A percentile compares a stretch with the other conserved stretches of the same genome.
phyloP scores from a whole-genome alignment of 1,140 invertebrate genomes.

The Ceratosolen solmsi region DNA sequence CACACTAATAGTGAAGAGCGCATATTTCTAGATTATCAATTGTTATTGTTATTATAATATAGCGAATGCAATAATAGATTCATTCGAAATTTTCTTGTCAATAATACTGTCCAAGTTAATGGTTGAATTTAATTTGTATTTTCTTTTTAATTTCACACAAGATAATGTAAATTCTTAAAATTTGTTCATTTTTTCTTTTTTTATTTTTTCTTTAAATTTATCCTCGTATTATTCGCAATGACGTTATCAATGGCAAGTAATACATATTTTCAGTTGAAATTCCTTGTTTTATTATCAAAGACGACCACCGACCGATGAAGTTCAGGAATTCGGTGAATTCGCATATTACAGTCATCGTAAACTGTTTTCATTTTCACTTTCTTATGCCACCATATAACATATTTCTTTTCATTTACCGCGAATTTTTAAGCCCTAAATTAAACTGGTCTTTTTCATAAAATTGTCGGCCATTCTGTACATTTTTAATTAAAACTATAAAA shows the following conservation, averaged over 20 bases:
- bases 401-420: conserved; percentile 10
- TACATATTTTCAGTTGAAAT: not conserved
- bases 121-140: too few species aligned
- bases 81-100: not conserved
- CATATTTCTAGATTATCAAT: not conserved
- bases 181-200: too few species aligned
- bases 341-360: not conserved
- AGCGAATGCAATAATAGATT: not conserved
- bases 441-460: not conserved
- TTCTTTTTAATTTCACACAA: too few species aligned
- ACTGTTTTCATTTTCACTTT: not conserved
- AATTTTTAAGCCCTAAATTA: conserved; percentile 13
- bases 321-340: not conserved
- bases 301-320: not conserved
- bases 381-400: not conserved
- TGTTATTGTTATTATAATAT: not conserved
- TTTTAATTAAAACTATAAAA: conserved; percentile 3
- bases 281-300: not conserved
- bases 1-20: not conserved
- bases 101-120: not conserved
- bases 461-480: not conserved
- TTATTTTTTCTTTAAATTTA: too few species aligned
- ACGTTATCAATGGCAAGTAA: not conserved
- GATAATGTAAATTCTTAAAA: too few species aligned
- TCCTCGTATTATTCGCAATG: too few species aligned